Evolutionary conservation across 2,888 invertebrate genomes (phyloP), one percentile per base, ranked within the genome.

Genomic region (Agapetus fuscipes): DNA sequence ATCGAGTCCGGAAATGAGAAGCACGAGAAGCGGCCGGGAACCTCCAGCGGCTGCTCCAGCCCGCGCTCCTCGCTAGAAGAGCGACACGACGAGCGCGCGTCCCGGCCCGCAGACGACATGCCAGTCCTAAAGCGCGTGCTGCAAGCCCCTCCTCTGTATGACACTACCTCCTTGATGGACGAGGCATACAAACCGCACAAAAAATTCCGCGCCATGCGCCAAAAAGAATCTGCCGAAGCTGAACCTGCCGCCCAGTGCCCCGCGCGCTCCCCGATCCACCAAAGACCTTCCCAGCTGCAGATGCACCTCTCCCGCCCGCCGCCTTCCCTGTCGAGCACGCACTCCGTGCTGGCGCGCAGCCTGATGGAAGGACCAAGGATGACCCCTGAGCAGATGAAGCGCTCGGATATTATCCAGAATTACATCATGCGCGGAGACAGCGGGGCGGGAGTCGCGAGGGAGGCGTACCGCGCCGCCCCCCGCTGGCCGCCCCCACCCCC

Each of bases 151-250:
- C 93, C 91, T 0, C 66, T 91, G 5, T 88, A 90, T 62, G 89
- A 90, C 57, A 88, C 90, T 39, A 85, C 86, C 57, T 83, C 86
- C 2, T 64, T 93, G 40, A 91, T 93, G 90, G 90, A 91, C 60
- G 91, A 90, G 64, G 90, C 90, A 11, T 93, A 93, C 69, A 89
- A 91, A 60, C 91, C 91, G 45, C 93, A 93, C 72, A 93, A 93
- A 65, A 93, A 93, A 62, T 93, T 93, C 75, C 80, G 93, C 30
- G 88, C 88, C 2, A 68, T 88, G 57, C 71, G 87, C 16, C 72
- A 74, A 45, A 84, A 86, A 52, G 87, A 88, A 56, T 78, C 80
- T 2, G 83, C 83, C 29, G 87, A 87, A 55, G 84, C 85, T 2
- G 83, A 81, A 42, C 37, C 40, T 11, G 39, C 24, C n/a, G 25